Conservation (phyloP, 2,888 invertebrate species). For the Syritta pipiens region DNA sequence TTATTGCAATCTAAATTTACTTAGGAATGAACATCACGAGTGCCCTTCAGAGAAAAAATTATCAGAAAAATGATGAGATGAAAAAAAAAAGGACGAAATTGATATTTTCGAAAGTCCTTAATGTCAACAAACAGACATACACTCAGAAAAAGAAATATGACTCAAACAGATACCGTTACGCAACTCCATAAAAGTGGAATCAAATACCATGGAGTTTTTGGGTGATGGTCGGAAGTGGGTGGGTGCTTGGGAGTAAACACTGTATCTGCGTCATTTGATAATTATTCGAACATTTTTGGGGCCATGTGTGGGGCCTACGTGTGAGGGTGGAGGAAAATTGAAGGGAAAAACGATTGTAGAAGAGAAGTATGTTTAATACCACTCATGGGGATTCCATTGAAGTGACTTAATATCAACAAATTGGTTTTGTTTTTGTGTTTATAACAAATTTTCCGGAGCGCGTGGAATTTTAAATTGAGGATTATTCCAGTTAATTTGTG, state of each 20-base stretch:
- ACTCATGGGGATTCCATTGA: constrained; percentile 16
- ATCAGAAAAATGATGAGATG: too few relatives aligned
- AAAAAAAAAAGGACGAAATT: too few relatives aligned
- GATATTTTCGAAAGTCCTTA: too few relatives aligned
- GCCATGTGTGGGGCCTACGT: neutral
- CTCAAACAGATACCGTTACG: too few relatives aligned
- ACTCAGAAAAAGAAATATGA: too few relatives aligned
- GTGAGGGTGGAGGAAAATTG: neutral
- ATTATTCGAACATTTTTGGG: constrained; percentile 2
- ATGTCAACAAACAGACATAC: too few relatives aligned
- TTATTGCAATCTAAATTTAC: neutral
- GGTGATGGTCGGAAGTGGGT: neutral
- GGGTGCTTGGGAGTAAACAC: neutral
- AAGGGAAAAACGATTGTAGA: neutral
- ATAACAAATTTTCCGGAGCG: constrained; percentile 15
- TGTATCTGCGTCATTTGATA: constrained; percentile 24
- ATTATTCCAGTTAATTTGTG: constrained; percentile 53
- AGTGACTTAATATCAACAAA: constrained; percentile 29
- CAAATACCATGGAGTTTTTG: too few relatives aligned
- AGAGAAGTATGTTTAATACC: constrained; percentile 26
- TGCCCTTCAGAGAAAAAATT: too few relatives aligned
- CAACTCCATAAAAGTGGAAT: too few relatives aligned
- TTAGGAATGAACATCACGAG: neutral
- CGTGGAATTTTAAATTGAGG: constrained; percentile 35
- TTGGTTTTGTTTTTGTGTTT: constrained; percentile 36